Conservation (phyloP, 1,140 invertebrate species). For the Akabosia matsudoensis region DNA sequence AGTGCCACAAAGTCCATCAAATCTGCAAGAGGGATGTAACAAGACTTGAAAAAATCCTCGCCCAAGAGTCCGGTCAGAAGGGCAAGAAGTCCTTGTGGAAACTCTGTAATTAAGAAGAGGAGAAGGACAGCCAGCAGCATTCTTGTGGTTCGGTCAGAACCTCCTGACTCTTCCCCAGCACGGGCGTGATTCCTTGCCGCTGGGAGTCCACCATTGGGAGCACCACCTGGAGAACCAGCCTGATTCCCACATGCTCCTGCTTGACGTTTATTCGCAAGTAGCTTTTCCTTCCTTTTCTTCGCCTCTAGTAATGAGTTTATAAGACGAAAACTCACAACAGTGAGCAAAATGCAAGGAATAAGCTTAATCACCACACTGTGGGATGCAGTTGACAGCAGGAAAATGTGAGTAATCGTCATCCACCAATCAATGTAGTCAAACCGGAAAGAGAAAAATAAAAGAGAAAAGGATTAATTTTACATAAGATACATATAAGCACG, state of each 20-base stretch:
- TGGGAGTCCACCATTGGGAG: conserved; percentile 25
- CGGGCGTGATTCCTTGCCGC: neutral
- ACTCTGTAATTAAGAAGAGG: conserved; percentile 80
- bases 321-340: conserved; percentile 71
- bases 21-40: conserved; percentile 65
- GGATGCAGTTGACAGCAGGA: neutral
- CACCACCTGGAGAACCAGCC: neutral
- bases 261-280: conserved; percentile 35
- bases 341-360: conserved; percentile 75
- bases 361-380: conserved; percentile 75
- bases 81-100: conserved; percentile 80
- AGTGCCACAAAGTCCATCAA: conserved; percentile 64
- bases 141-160: conserved; percentile 82
- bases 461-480: neutral
- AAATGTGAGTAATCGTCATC: neutral
- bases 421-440: too few species aligned
- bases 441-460: neutral
- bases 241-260: neutral
- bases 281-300: conserved; percentile 49
- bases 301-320: conserved; percentile 63
- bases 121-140: conserved; percentile 90
- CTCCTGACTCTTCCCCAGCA: conserved; percentile 49
- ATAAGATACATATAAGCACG: too few species aligned
- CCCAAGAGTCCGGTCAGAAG: conserved; percentile 70
- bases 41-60: conserved; percentile 68